These are phyloP conservation scores for Dallia pectoralis DNA, from an alignment of 2,797 vertebrate species.

Conservation along the genomic window DNA sequence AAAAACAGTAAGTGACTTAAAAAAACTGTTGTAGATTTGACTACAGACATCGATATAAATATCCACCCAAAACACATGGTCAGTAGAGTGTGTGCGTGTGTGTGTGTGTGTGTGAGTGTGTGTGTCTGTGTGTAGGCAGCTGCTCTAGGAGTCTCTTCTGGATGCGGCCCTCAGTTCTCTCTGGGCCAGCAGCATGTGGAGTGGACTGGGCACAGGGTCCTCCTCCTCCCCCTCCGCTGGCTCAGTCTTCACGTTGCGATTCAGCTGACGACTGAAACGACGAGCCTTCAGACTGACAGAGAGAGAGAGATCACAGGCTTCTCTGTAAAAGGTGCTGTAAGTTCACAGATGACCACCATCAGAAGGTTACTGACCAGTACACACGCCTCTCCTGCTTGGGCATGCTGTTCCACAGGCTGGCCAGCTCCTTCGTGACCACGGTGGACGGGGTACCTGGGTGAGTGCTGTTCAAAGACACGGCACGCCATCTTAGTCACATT, in stretches of 20 bases:
- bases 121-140: not conserved
- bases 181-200: constrained; percentile 16
- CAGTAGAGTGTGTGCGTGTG: not conserved
- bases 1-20: not conserved
- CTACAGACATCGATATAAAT: not conserved
- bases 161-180: constrained; percentile 8
- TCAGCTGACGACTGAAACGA: constrained; percentile 50
- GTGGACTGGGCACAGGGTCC: constrained; percentile 10
- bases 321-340: not conserved
- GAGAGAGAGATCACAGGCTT: not conserved
- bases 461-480: constrained; percentile 36
- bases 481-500: constrained; percentile 7
- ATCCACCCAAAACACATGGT: constrained; percentile 11
- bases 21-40: constrained; percentile 7
- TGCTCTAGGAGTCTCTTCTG: constrained; percentile 2
- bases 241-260: constrained; percentile 47
- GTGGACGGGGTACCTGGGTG: constrained; percentile 53
- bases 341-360: not conserved
- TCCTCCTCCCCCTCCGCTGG: constrained; percentile 27
- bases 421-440: constrained; percentile 58
- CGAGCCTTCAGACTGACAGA: constrained; percentile 49
- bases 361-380: constrained; percentile 41
- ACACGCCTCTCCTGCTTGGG: constrained; percentile 51
- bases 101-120: not conserved
- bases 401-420: constrained; percentile 53